Conservation (phyloP, 2,888 invertebrate genomes). For the Doris montereyensis region DNA sequence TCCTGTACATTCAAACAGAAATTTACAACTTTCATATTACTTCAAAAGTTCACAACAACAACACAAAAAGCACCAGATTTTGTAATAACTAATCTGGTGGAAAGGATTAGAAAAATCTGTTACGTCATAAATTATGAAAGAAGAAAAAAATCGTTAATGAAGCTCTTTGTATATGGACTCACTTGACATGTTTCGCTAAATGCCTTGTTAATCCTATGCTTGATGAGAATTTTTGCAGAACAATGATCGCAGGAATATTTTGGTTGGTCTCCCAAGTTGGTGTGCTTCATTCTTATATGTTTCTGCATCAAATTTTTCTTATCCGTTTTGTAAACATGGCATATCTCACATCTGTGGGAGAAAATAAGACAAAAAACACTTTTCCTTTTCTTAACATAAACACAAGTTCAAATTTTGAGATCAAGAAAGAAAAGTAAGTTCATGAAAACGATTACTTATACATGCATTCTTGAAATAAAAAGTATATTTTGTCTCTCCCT, state of each 20-base stretch:
- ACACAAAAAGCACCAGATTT: too few species aligned
- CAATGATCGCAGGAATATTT: slow-evolving; percentile 28
- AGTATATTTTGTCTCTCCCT: too few species aligned
- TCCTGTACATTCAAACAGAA: too few species aligned
- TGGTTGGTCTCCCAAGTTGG: background rate
- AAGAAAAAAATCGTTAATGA: too few species aligned
- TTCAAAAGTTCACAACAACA: too few species aligned
- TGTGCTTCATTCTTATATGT: slow-evolving; percentile 43
- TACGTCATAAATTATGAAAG: background rate
- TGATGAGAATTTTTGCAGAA: background rate
- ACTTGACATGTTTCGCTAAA: background rate
- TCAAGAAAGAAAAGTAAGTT: background rate
- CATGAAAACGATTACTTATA: too few species aligned
- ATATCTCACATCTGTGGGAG: slow-evolving; percentile 27
- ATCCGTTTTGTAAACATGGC: slow-evolving; percentile 42
- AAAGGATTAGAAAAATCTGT: background rate
- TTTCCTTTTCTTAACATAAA: too few species aligned
- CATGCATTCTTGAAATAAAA: background rate
- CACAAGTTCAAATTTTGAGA: too few species aligned
- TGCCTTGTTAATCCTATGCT: background rate
- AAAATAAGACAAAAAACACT: too few species aligned
- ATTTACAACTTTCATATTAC: too few species aligned
- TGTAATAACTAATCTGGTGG: too few species aligned
- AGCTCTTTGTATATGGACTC: background rate
- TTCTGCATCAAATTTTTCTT: slow-evolving; percentile 26